Evolutionary conservation across 2,888 invertebrate genomes (phyloP).

Genomic region (Ectropis crepuscularia): DNA sequence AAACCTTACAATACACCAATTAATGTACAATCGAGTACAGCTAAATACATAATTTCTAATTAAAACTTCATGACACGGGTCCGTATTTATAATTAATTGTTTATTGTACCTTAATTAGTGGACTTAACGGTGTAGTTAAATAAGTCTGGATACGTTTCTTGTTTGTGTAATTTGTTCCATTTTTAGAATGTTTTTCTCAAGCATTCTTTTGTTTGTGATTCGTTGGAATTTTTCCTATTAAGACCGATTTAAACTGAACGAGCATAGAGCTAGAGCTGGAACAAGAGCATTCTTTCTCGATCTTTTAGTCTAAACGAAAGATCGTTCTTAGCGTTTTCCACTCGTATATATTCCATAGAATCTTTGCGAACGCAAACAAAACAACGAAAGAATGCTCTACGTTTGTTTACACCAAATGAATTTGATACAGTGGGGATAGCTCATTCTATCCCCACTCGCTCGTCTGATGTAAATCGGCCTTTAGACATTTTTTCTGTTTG

Average conservation of each 20-base stretch:
- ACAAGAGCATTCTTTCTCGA: no score
- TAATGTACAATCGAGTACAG: conserved; percentile 13
- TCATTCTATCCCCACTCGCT: no score
- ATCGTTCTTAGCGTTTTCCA: no score
- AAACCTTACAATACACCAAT: conserved; percentile 11
- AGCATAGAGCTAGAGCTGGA: no score
- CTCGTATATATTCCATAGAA: no score
- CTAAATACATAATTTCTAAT: conserved; percentile 27
- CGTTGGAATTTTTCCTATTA: not conserved
- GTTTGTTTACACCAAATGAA: no score
- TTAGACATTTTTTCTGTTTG: not conserved
- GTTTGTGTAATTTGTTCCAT: conserved; percentile 11
- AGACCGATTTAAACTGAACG: no score
- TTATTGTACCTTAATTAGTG: conserved; percentile 29
- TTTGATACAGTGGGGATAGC: no score
- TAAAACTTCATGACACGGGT: conserved; percentile 28
- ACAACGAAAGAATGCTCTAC: no score
- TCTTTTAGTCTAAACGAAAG: no score
- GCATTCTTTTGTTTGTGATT: conserved; percentile 9
- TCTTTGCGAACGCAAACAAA: no score
- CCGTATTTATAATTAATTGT: conserved; percentile 24
- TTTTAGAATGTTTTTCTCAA: conserved; percentile 11
- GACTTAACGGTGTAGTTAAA: conserved; percentile 11
- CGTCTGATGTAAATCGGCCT: no score
- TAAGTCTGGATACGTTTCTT: conserved; percentile 16